phyloP scores from a whole-genome alignment of 1,140 invertebrate species.

The Caenorhabditis latens region DNA sequence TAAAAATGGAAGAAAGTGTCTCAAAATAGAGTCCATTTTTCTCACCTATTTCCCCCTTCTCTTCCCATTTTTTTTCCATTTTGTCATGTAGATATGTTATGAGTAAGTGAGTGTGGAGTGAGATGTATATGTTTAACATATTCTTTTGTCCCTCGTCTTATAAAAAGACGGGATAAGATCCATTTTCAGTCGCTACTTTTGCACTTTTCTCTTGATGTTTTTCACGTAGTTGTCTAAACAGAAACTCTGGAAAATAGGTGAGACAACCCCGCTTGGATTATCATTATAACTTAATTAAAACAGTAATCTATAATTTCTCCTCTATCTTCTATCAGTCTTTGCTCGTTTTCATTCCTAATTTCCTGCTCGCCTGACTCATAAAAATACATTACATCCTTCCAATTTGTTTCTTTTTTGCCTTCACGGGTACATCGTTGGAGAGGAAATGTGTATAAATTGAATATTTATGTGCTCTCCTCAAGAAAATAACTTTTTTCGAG shows the following conservation, averaged over 20 bases:
- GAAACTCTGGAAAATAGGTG: no score
- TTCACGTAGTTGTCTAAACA: no score
- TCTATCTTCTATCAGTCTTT: background rate
- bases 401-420: slow-evolving; percentile 8
- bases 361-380: slow-evolving; percentile 15
- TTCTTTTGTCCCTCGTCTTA: slow-evolving; percentile 11
- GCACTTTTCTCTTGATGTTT: background rate
- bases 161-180: background rate
- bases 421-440: background rate
- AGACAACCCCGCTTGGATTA: no score
- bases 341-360: slow-evolving; percentile 29
- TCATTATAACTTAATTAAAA: no score
- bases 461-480: slow-evolving; percentile 8
- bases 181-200: slow-evolving; percentile 3
- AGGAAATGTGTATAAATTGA: slow-evolving; percentile 30
- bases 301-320: background rate
- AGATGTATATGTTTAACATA: slow-evolving; percentile 9
- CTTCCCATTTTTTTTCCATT: slow-evolving; percentile 22
- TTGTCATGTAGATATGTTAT: slow-evolving; percentile 39
- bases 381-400: slow-evolving; percentile 22
- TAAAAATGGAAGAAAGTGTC: background rate
- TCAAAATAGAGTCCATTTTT: background rate
- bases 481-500: background rate
- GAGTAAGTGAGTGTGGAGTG: background rate
- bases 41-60: background rate